A percentile compares a stretch with the other conserved stretches of the same genome.
phyloP scores from a whole-genome alignment of 2,113 vertebrate species.

The Carollia perspicillata region DNA sequence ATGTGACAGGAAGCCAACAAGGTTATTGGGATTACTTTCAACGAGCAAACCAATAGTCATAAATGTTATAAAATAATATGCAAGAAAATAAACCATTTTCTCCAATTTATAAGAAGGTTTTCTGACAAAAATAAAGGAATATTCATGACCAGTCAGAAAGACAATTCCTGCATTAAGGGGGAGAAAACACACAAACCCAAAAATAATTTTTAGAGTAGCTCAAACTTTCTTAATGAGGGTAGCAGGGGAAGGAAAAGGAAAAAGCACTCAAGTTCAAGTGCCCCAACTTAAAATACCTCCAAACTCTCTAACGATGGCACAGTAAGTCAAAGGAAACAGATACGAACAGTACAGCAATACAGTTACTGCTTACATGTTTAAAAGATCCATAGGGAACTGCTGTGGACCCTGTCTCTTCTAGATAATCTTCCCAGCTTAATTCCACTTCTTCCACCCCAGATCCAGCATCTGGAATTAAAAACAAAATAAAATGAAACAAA shows the following conservation, averaged over 20 bases:
- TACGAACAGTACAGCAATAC: neutral
- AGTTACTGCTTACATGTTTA: conserved; percentile 91
- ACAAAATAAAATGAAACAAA: conserved; percentile 35
- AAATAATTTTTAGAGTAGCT: neutral
- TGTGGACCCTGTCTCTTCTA: conserved; percentile 92
- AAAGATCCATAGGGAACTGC: conserved; percentile 95
- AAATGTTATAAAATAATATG: neutral
- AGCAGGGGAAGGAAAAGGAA: neutral
- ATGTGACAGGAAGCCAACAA: neutral
- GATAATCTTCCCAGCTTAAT: conserved; percentile 97
- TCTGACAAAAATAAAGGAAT: conserved; percentile 13
- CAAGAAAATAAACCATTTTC: conserved; percentile 13
- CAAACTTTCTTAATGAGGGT: neutral
- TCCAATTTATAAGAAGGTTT: neutral
- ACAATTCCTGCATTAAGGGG: neutral
- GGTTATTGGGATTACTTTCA: neutral
- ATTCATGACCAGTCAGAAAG: neutral
- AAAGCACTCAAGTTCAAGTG: neutral
- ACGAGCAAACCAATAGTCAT: neutral
- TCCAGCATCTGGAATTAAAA: conserved; percentile 87
- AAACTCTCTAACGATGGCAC: neutral
- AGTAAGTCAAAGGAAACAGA: neutral
- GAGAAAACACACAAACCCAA: neutral
- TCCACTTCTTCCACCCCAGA: conserved; percentile 91
- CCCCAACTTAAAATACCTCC: conserved; percentile 13